Conservation (phyloP, 2,113 vertebrate species). For the Syngnathus floridae region DNA sequence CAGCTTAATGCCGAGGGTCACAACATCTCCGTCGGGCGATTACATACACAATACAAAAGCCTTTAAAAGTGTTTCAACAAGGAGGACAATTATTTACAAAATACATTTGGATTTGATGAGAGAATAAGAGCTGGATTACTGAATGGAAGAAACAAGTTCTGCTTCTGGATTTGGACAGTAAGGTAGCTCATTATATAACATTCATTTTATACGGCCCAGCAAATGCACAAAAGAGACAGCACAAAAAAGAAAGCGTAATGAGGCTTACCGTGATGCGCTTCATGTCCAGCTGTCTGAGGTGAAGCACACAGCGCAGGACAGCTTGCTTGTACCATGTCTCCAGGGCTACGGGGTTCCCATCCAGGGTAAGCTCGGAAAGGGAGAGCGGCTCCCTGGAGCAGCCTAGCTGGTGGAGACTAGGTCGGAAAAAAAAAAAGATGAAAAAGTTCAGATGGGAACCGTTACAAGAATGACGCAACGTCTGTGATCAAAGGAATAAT, state of each 20-base stretch:
- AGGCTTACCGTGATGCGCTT: slow-evolving; percentile 91
- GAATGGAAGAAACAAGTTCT: background rate
- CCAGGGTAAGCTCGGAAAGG: slow-evolving; percentile 92
- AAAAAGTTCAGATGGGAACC: background rate
- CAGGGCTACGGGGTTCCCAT: slow-evolving; percentile 98
- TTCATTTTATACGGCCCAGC: background rate
- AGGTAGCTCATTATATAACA: background rate
- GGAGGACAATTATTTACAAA: background rate
- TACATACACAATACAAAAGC: background rate
- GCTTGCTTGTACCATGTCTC: slow-evolving; percentile 99
- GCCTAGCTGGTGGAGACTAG: slow-evolving; percentile 86
- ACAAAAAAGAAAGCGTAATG: background rate
- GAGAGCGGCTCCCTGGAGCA: slow-evolving; percentile 82
- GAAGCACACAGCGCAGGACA: slow-evolving; percentile 90
- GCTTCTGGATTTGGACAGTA: background rate
- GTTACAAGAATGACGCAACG: background rate
- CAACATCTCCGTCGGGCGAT: background rate
- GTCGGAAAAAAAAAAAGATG: background rate
- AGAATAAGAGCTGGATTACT: background rate
- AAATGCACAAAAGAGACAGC: background rate
- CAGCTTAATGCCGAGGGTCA: background rate
- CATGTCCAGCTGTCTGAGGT: slow-evolving; percentile 97
- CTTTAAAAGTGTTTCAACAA: background rate
- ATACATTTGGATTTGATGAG: background rate
- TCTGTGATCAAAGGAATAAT: too few relatives aligned